These are phyloP conservation scores for Spea bombifrons DNA, from an alignment of 2,113 vertebrate genomes.

Conservation along the genomic window DNA sequence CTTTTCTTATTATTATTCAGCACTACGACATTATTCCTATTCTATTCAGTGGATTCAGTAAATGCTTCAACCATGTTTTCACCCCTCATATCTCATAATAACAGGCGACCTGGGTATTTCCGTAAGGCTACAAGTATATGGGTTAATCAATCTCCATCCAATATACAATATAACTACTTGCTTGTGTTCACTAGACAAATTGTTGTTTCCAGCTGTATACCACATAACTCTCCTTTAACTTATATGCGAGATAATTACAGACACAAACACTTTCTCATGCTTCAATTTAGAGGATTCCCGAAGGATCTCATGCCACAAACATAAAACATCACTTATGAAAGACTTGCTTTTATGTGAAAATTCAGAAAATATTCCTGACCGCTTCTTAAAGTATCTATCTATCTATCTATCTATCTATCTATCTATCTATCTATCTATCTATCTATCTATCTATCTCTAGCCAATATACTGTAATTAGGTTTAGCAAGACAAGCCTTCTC, in stretches of 20 bases:
- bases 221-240: constrained; percentile 6
- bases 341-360: not conserved
- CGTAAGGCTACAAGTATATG: constrained; percentile 8
- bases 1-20: no score
- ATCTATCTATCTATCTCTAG: constrained; percentile 1
- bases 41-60: no score
- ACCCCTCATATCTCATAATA: not conserved
- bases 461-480: no score
- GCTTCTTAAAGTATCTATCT: not conserved
- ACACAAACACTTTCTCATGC: constrained; percentile 37
- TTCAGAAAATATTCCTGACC: not conserved
- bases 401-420: constrained; percentile 29
- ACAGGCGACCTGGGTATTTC: not conserved
- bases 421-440: not conserved
- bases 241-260: constrained; percentile 29
- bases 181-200: constrained; percentile 31
- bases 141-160: constrained; percentile 17
- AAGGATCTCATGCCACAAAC: constrained; percentile 18
- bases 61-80: not conserved
- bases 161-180: constrained; percentile 12
- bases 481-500: no score
- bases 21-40: no score
- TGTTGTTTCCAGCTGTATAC: constrained; percentile 20
- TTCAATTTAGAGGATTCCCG: constrained; percentile 16
- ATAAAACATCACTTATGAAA: constrained; percentile 4